Base-by-base conservation (phyloP, 2,888 invertebrate species). In the Crepidodera aurea region DNA sequence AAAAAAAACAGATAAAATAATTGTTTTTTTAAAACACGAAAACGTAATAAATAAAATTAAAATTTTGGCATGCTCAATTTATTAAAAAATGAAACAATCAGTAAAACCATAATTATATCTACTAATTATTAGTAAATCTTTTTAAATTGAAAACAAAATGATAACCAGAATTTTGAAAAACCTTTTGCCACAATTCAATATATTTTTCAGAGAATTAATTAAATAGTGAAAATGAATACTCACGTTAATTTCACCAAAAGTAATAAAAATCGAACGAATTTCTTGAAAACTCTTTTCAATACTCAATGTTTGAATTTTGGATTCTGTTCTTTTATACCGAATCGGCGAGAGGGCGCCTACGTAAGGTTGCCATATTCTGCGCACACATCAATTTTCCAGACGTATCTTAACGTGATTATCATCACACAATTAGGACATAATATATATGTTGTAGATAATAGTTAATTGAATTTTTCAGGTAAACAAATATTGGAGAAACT, bases 291-390 rank as follows among this genome's bases (percentile, higher is more conserved):
- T 59, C 48, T 62, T 64, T 27, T 62, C 19, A 55, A 66, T 58
- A 62, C 53, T 64, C 62, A n/a, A n/a, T 40, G 60, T 66, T 60
- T 57, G 62, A 59, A 62, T 60, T 57, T 64, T 57, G 62, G 44
- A 16, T 37, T 18, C 29, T 27, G 60, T 42, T 64, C 64, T 64
- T 66, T 62, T 66, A 66, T 66, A 66, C 58, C 39, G 42, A 25
- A 2, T 46, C 37, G 19, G 44, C 29, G 44, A 40, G 18, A 44
- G 50, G 16, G 62, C 66, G 62, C 66, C 66, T 64, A 66, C 66
- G 66, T 56, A 61, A 2, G 40, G 32, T 12, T 15, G 44, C 13
- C 2, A 44, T 51, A 42, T 51, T 53, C 42, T 58, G 63, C 59
- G 59, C 63, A 59, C 55, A 50, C 54, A 27, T 55, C 55, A 51